Evolutionary conservation across 2,797 vertebrate genomes (phyloP), one percentile per base, ranked within the genome.

Genomic region (Kryptolebias ocellatus): DNA sequence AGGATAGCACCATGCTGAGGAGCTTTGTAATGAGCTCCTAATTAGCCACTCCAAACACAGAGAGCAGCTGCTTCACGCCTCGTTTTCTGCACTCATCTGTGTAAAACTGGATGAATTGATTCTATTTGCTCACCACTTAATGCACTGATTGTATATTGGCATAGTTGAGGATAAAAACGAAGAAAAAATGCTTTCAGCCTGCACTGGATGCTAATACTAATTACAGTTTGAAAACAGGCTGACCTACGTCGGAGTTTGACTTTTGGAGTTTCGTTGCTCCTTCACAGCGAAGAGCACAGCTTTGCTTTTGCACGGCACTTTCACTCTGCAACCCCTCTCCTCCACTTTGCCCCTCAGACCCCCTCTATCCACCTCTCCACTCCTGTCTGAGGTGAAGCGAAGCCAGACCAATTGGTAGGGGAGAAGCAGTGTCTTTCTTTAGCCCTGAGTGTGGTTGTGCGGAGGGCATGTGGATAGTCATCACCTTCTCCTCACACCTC

Each of bases 91-190:
- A 85, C 86, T 93, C 85, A 91, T 92, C 88, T 90, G 86, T 73
- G 67, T 88, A 92, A 91, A 92, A 89, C 87, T 88, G 87, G 84
- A 92, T 91, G 86, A 91, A 92, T 87, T 92, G 88, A 92, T 92
- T 90, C 88, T 88, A 91, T 93, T 94, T 91, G 88, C 81, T 84
- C 24, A 56, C 88, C 86, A 90, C 87, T 91, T 93, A 92, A 92
- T 90, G 87, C 83, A 51, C 87, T 91, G 90, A 91, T 90, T 90
- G 89, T 91, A 89, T 93, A 92, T 92, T 87, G 86, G 87, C 87
- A 69, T 79, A 71, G 75, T 75, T 58, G 56, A 68, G 69, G 83
- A 81, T 86, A 69, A 89, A 90, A 88, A 81, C 60, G 85, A 80
- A 90, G 79, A 83, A 86, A 88, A 79, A 75, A 71, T 72, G 80